Conservation (phyloP, 2,113 vertebrate species). For the Globicephala melas region DNA sequence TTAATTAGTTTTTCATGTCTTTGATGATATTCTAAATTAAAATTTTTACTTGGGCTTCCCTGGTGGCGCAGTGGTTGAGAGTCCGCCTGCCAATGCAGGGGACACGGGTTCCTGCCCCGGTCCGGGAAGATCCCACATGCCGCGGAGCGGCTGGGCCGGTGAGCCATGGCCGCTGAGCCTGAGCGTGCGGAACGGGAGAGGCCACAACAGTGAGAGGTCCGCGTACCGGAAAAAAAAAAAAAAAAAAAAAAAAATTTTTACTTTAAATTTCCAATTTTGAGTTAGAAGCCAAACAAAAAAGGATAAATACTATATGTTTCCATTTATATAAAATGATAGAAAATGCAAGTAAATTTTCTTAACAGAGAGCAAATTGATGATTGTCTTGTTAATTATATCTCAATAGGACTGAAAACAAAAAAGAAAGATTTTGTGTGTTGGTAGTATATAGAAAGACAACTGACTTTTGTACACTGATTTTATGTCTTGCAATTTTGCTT, state of each 20-base stretch:
- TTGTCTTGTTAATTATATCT: background rate
- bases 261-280: background rate
- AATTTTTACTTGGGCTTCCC: background rate
- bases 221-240: too few relatives aligned
- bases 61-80: too few relatives aligned
- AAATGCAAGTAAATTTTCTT: background rate
- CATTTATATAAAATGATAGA: background rate
- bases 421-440: background rate
- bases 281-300: background rate
- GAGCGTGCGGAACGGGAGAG: too few relatives aligned
- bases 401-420: background rate
- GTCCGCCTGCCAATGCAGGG: too few relatives aligned
- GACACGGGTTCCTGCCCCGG: too few relatives aligned
- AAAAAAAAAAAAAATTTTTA: background rate
- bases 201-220: too few relatives aligned
- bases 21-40: background rate
- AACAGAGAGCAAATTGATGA: background rate
- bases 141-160: too few relatives aligned
- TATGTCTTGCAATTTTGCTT: background rate
- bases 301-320: background rate
- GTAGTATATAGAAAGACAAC: background rate
- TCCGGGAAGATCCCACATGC: too few relatives aligned
- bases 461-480: background rate
- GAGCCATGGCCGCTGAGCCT: too few relatives aligned
- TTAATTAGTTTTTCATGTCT: background rate